These are phyloP conservation scores for Sebastes hopkinsi DNA, from an alignment of 2,797 vertebrate species.

Conservation along the genomic window DNA sequence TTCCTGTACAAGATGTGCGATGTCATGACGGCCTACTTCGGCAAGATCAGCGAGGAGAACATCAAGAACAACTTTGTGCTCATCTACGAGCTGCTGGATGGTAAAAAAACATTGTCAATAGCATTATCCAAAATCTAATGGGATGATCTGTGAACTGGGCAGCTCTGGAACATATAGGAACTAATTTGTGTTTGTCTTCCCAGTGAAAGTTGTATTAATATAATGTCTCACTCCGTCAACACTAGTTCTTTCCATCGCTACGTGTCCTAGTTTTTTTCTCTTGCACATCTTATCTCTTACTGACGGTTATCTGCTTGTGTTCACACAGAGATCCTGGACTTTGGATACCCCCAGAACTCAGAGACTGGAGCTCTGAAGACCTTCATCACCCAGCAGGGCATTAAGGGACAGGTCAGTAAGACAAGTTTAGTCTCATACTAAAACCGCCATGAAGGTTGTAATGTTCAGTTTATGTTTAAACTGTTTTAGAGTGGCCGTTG, in stretches of 20 bases:
- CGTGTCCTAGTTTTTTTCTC: background rate
- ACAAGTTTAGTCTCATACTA: background rate
- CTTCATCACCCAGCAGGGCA: conserved; percentile 99
- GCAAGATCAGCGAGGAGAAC: conserved; percentile 99
- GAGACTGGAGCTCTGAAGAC: conserved; percentile 99
- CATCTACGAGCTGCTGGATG: conserved; percentile 98
- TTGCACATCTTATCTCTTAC: conserved; percentile 38
- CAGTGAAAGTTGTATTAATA: background rate
- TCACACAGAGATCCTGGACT: conserved; percentile 95
- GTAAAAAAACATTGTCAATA: conserved; percentile 67
- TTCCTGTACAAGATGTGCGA: conserved; percentile 99
- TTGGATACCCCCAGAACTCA: conserved; percentile 99
- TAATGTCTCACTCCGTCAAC: background rate
- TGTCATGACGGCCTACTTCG: conserved; percentile 98
- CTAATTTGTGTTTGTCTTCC: background rate
- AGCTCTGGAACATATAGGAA: background rate
- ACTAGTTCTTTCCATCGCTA: background rate
- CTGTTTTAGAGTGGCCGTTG: too few species aligned
- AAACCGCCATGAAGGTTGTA: background rate
- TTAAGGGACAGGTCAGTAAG: conserved; percentile 95
- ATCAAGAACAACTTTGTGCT: conserved; percentile 99
- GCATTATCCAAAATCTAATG: background rate
- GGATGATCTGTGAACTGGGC: background rate
- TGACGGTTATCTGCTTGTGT: conserved; percentile 30
- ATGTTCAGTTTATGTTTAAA: background rate